phyloP scores from a whole-genome alignment of 2,797 vertebrate genomes.

The Carapus acus region DNA sequence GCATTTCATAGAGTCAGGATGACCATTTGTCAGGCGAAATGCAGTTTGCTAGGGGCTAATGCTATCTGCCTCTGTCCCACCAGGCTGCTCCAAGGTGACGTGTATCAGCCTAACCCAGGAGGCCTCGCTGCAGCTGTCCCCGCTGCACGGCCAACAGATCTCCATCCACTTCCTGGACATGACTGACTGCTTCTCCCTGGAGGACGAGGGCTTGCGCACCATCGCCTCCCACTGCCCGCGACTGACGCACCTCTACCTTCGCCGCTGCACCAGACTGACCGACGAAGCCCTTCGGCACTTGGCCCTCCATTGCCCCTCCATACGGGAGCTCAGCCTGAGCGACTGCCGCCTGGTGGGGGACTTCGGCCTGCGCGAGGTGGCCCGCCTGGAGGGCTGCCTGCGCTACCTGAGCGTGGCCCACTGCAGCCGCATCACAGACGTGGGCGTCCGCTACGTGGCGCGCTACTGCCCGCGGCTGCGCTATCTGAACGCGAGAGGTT shows the following conservation, averaged over 20 bases:
- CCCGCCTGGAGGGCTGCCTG: conserved; percentile 89
- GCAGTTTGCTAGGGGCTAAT: too few relatives aligned
- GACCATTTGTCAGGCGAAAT: too few relatives aligned
- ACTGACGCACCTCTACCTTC: conserved; percentile 92
- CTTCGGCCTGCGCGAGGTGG: conserved; percentile 92
- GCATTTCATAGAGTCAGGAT: too few relatives aligned
- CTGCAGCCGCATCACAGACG: conserved; percentile 92
- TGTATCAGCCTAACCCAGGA: conserved; percentile 94
- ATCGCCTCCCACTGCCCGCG: conserved; percentile 96
- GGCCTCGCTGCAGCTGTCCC: conserved; percentile 87
- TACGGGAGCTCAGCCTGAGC: conserved; percentile 91
- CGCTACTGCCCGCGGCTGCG: conserved; percentile 89
- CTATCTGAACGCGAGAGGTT: conserved; percentile 76
- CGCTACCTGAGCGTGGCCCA: conserved; percentile 96
- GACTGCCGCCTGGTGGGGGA: conserved; percentile 94
- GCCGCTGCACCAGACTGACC: conserved; percentile 88
- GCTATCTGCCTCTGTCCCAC: neutral
- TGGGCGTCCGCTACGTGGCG: conserved; percentile 93
- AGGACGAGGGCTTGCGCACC: conserved; percentile 93
- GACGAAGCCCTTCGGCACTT: conserved; percentile 93
- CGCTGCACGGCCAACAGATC: conserved; percentile 92
- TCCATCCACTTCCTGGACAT: conserved; percentile 97
- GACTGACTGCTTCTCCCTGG: conserved; percentile 97
- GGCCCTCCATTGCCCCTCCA: conserved; percentile 86
- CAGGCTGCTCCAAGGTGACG: conserved; percentile 97